These are phyloP conservation scores for Gavia stellata DNA, from an alignment of 2,113 vertebrate species.

Conservation along the genomic window DNA sequence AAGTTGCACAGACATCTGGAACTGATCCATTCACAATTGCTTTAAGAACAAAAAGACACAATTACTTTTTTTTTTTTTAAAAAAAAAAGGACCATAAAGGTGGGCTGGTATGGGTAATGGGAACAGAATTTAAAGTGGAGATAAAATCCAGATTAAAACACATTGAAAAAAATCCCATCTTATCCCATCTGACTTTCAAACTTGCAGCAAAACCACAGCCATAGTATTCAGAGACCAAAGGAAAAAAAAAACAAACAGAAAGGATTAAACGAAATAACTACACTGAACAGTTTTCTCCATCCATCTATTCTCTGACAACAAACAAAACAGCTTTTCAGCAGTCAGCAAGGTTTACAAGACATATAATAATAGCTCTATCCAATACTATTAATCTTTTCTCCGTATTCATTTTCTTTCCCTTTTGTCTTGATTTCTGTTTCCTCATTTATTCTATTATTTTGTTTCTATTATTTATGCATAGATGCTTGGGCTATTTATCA, in stretches of 20 bases:
- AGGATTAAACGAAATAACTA: neutral
- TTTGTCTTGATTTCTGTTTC: neutral
- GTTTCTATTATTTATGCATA: neutral
- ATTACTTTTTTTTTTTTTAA: neutral
- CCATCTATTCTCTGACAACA: neutral
- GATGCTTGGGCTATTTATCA: neutral
- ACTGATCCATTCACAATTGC: neutral
- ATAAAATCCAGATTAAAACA: neutral
- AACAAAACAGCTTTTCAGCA: neutral
- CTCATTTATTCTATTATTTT: neutral
- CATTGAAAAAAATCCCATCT: neutral
- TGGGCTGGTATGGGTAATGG: neutral
- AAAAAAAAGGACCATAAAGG: neutral
- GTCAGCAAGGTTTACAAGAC: neutral
- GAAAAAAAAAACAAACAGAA: neutral
- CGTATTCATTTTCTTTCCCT: neutral
- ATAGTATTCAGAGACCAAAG: neutral
- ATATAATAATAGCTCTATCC: neutral
- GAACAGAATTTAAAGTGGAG: neutral
- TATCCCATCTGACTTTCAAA: neutral
- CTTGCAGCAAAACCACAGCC: neutral
- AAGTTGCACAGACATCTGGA: conserved; percentile 81
- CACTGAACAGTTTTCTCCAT: neutral
- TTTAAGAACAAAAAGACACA: conserved; percentile 5
- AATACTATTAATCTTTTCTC: neutral